Evolutionary conservation across 2,888 invertebrate genomes (phyloP), one percentile per base, ranked within the genome.

Genomic region (Caenorhabditis becei): DNA sequence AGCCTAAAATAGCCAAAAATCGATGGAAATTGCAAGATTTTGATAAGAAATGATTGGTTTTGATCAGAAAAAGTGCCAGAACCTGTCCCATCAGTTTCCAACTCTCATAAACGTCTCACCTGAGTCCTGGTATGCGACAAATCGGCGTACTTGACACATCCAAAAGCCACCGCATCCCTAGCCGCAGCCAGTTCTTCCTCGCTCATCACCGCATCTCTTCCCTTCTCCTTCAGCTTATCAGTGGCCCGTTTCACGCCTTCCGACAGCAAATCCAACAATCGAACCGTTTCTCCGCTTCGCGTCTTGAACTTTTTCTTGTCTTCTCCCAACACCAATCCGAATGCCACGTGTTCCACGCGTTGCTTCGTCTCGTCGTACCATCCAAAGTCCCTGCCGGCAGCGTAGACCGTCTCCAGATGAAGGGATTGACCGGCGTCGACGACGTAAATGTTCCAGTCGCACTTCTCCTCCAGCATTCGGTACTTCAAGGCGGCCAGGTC

Each of bases 231-330:
- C 62, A 93, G 87, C 80, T 92, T 93, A 51, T 91, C 91, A 66
- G 89, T 89, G 1, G 92, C 91, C 61, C 92, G 87, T 49, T 89
- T 90, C 23, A 93, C 83, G 5, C 93, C 99, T 93, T 99, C 98
- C 88, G 98, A 95, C 8, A 99, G 93, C 53, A 99, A 93, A 84
- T 97, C 95, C 7, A 94, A 93, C 7, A 99, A 93, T 87, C 95
- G 94, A 0, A 99, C 95, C 0, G 97, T 96, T 83, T 97, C 98
- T 0, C 98, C 98, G 1, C 97, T 97, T 56, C 99, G 94, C 0
- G 98, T 98, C 92, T 99, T 99, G 91, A 99, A 98, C 92, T 98
- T 99, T 92, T 99, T 99, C 91, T 92, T 96, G 92, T 99, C 98
- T 92, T 97, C 98, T 16, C 99, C 99, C 2, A 99, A 93, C 0